Conservation (phyloP, 2,113 vertebrate genomes). For the Onychorhynchus coronatus region DNA sequence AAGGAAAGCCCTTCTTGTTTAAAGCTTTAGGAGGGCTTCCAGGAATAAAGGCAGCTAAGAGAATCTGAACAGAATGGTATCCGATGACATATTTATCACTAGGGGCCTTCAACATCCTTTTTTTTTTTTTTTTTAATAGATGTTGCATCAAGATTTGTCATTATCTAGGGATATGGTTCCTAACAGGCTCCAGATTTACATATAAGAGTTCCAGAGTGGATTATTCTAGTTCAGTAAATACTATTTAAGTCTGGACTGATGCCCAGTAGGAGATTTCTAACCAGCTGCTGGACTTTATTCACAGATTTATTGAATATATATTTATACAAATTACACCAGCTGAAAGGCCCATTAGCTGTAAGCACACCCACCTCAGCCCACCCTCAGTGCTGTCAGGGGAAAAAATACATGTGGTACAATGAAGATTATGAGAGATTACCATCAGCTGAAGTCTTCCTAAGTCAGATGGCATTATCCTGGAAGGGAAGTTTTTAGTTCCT, state of each 20-base stretch:
- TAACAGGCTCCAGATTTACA: neutral
- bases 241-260: conserved; percentile 1
- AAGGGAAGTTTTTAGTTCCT: neutral
- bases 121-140: neutral
- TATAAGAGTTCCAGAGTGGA: neutral
- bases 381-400: neutral
- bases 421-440: neutral
- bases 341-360: neutral
- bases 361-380: neutral
- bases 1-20: neutral
- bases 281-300: conserved; percentile 25
- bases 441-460: neutral
- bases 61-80: neutral
- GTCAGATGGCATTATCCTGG: neutral
- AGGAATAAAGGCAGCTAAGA: neutral
- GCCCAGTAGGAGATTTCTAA: conserved; percentile 11
- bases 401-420: neutral
- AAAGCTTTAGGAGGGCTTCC: neutral
- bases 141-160: neutral
- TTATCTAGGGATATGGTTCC: neutral
- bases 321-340: conserved; percentile 4
- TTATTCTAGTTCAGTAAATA: conserved; percentile 42
- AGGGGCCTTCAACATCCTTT: neutral
- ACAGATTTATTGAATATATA: neutral
- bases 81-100: neutral